phyloP scores from a whole-genome alignment of 2,113 vertebrate species.

The Rhegmatorhina hoffmannsi region DNA sequence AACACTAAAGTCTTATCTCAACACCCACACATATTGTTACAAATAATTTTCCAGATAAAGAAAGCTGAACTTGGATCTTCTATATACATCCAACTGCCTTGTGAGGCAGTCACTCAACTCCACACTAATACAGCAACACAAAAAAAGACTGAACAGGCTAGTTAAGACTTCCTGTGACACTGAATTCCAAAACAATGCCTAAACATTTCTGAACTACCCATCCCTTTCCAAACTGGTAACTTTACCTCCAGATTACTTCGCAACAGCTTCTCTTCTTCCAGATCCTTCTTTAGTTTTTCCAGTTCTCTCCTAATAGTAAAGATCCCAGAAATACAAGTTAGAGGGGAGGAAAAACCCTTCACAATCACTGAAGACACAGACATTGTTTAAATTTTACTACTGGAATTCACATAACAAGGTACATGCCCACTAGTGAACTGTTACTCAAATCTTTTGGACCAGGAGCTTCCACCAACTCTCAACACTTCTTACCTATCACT shows the following conservation, averaged over 20 bases:
- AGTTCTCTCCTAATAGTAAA: slow-evolving; percentile 87
- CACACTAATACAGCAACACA: background rate
- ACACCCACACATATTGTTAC: background rate
- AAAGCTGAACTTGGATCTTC: background rate
- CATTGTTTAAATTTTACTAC: background rate
- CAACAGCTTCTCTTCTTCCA: slow-evolving; percentile 88
- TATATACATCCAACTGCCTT: background rate
- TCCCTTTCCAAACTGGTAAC: background rate
- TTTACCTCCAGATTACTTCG: slow-evolving; percentile 88
- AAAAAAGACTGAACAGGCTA: background rate
- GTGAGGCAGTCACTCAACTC: background rate
- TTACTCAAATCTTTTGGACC: background rate
- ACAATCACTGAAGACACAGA: background rate
- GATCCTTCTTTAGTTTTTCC: slow-evolving; percentile 84
- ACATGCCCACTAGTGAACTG: background rate
- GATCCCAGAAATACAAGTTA: background rate
- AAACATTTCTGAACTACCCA: background rate
- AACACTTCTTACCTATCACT: background rate
- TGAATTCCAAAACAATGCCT: background rate
- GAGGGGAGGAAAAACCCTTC: background rate
- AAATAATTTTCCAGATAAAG: background rate
- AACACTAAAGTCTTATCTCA: background rate
- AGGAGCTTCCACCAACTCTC: background rate
- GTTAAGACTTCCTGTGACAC: background rate
- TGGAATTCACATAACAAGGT: background rate